Evolutionary conservation across 2,797 vertebrate genomes (phyloP).

Genomic region (Ataeniobius toweri): DNA sequence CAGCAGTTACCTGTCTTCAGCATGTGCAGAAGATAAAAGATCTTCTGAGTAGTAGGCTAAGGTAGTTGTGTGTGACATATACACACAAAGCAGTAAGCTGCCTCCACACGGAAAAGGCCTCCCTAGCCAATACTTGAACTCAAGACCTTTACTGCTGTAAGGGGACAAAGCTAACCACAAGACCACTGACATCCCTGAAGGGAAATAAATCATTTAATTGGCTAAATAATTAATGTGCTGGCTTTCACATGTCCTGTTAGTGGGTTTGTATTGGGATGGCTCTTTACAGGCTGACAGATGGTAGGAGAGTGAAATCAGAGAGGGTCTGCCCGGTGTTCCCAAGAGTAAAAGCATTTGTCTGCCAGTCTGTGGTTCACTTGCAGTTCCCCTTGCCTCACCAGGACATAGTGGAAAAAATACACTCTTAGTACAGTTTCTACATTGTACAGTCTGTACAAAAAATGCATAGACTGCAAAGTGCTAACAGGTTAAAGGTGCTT

Average conservation of each 20-base stretch:
- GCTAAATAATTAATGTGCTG: not conserved
- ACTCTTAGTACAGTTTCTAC: not conserved
- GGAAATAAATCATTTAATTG: not conserved
- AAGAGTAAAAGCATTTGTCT: not conserved
- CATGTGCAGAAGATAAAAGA: not conserved
- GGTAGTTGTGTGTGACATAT: not conserved
- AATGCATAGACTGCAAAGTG: not conserved
- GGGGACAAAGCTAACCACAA: not conserved
- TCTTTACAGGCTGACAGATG: not conserved
- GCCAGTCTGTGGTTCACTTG: not conserved
- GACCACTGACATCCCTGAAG: not conserved
- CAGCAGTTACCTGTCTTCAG: not conserved
- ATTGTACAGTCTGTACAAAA: not conserved
- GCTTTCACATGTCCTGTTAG: not conserved
- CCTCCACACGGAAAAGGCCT: not conserved
- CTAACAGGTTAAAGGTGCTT: not conserved
- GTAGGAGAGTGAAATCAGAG: constrained; percentile 1
- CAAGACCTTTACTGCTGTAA: not conserved
- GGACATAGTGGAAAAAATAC: not conserved
- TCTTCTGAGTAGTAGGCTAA: not conserved
- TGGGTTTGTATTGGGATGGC: not conserved
- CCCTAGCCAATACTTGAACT: not conserved
- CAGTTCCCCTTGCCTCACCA: not conserved
- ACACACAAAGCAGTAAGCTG: not conserved
- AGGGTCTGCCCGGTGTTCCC: not conserved